Evolutionary conservation across 2,113 vertebrate species (phyloP), one percentile per base, ranked within the genome.

Genomic region (Elephas maximus): DNA sequence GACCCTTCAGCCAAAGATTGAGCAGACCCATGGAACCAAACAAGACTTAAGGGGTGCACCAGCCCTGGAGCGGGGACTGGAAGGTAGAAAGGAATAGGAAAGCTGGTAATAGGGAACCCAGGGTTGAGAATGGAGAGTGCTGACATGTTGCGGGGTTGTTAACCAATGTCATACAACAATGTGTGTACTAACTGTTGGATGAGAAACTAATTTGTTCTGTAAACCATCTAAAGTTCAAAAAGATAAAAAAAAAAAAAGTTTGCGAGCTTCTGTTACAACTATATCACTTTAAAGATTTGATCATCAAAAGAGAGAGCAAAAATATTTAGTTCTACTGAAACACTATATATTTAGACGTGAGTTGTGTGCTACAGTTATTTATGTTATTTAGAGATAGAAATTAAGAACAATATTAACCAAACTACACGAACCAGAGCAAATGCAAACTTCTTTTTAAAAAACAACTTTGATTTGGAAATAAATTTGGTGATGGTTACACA

Each of bases 261-360:
- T 92, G 93, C 53, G 73, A 93, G 67, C 63, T 94, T 95, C n/a
- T 37, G 37, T 86, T 81, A 76, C 91, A 94, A 88, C 74, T 81
- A 77, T 65, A 87, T 23, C 24, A 83, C 62, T 93, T 91, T 85
- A 93, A 67, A 96, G 37, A 93, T 62, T 18, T 91, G 60, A 24
- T 88, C 57, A 90, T 57, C 60, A 95, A 80, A 91, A 37, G 37
- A 37, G 37, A 48, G 2, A 65, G 20, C n/a, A 84, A 87, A 93
- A 92, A 60, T 37, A 37, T 37, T 37, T 24, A 78, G 20, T 95
- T 73, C 71, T 89, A 41, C 26, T 90, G 30, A 93, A 90, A 90
- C 45, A 82, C 15, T 37, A 37, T 83, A 1, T 41, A 37, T 94
- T 92, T 94, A 51, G 69, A 94, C 91, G 85, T 94, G 20, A 96